phyloP scores from a whole-genome alignment of 2,113 vertebrate genomes.

The Chamaea fasciata region DNA sequence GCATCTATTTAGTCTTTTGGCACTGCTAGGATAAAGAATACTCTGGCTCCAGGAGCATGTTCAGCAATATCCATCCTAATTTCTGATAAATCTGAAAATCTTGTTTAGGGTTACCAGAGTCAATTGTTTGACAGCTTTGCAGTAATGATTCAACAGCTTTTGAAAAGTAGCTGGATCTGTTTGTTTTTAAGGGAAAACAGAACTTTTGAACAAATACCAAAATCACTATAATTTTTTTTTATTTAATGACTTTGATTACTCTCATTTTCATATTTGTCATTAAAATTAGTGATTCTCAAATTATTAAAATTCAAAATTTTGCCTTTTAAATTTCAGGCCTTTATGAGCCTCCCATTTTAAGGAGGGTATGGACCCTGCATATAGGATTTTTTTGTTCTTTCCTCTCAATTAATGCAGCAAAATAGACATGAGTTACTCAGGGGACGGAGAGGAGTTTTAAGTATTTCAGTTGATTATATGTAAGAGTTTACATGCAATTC shows the following conservation, averaged over 20 bases:
- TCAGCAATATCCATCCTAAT: neutral
- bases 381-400: neutral
- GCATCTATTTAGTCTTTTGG: neutral
- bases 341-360: neutral
- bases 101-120: neutral
- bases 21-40: accelerated
- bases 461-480: neutral
- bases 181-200: neutral
- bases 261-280: neutral
- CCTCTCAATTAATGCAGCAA: neutral
- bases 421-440: neutral
- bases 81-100: neutral
- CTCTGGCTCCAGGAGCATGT: neutral
- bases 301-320: neutral
- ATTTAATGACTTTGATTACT: neutral
- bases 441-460: neutral
- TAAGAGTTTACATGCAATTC: neutral
- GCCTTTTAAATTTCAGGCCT: neutral
- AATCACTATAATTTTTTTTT: neutral
- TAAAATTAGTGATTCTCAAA: neutral
- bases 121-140: neutral
- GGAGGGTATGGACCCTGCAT: neutral
- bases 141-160: neutral
- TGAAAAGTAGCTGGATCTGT: neutral
- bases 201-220: neutral